These are phyloP conservation scores for Patella ulyssiponensis DNA, from an alignment of 2,888 invertebrate species.

Conservation along the genomic window DNA sequence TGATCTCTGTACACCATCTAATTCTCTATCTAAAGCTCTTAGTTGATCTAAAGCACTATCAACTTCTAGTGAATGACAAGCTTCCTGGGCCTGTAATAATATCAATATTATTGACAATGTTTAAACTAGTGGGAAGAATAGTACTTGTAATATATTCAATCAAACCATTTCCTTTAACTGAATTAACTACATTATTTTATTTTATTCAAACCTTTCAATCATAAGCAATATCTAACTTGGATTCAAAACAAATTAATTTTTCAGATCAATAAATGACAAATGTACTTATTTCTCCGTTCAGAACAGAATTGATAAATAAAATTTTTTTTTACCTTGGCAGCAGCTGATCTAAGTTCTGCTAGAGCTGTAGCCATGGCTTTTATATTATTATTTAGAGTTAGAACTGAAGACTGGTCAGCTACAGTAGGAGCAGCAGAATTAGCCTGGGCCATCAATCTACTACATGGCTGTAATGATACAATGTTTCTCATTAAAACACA, in stretches of 20 bases:
- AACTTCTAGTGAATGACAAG: conserved; percentile 80
- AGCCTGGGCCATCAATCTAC: conserved; percentile 82
- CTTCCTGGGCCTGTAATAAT: conserved; percentile 59
- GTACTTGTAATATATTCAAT: too few relatives aligned
- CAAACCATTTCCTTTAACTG: too few relatives aligned
- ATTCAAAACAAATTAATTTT: too few relatives aligned
- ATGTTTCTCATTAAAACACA: not conserved
- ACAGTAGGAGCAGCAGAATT: conserved; percentile 88
- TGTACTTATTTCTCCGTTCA: too few relatives aligned
- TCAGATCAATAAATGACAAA: too few relatives aligned
- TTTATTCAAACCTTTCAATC: too few relatives aligned
- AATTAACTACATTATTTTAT: too few relatives aligned
- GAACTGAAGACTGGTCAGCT: conserved; percentile 82
- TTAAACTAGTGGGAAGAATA: too few relatives aligned
- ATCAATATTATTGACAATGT: too few relatives aligned
- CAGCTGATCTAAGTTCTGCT: conserved; percentile 78
- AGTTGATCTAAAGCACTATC: conserved; percentile 88
- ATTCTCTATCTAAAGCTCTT: conserved; percentile 83
- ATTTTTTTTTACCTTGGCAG: conserved; percentile 71
- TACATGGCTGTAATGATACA: conserved; percentile 68
- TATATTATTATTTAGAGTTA: conserved; percentile 82
- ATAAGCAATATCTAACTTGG: too few relatives aligned
- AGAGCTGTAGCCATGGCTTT: conserved; percentile 77
- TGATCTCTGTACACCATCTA: conserved; percentile 85
- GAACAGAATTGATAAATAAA: too few relatives aligned